Base-by-base conservation (phyloP, 1,140 invertebrate genomes). In the Cydia pomonella region DNA sequence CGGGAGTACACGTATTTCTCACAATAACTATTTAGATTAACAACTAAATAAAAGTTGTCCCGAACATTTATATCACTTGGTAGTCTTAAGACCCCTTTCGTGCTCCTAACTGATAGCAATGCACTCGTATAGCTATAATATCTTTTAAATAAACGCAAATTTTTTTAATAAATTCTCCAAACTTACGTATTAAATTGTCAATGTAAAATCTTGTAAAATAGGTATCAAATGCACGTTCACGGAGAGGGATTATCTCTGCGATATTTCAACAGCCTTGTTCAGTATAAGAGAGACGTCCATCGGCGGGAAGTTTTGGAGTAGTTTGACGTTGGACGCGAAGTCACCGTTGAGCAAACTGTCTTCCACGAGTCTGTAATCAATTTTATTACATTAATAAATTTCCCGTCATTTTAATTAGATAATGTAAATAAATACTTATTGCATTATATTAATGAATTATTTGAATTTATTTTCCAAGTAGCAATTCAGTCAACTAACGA, bases 251-350 rank as follows among this genome's bases (percentile, higher is more conserved):
- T 66, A 69, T 38, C 64, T 69, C 6, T 38, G 27, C 27, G 64
- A 69, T 69, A 69, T 69, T 38, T 69, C 64, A 33, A 69, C 64
- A 69, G 64, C 90, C 75, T 88, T 92, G 69, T 89, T 88, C n/a
- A 91, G 75, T 74, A 92, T 92, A 29, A 88, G 73, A 1, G 88
- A 87, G 12, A 92, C 89, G 62, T 92, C 90, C 89, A 91, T 92
- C 1, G 89, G 90, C n/a, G 90, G 90, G 29, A 88, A 92, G 75
- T 86, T 89, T 72, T 92, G 90, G 21, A 99, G 93, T n/a, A 99
- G 92, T 94, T 99, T 99, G 33, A 99, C 97, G 93, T 98, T 98
- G 1, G 95, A 94, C 38, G 98, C 96, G 94, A 99, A 99, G 91
- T 99, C 98, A 77, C 96, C 96, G 69, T 93, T 93, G 44, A 99